Evolutionary conservation across 2,888 invertebrate species (phyloP).

Genomic region (Stenurella melanura): DNA sequence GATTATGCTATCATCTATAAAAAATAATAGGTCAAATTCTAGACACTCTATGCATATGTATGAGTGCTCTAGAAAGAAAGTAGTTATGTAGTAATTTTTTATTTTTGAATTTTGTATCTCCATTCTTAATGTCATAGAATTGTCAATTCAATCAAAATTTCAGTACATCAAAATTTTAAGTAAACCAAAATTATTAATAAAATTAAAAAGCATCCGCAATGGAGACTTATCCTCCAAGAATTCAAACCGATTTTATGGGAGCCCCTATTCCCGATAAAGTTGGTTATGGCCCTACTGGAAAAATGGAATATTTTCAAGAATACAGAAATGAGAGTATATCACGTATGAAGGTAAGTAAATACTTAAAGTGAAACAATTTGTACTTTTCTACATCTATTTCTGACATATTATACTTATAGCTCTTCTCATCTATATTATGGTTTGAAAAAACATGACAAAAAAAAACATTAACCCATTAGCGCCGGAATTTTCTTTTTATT

Average conservation of each 20-base stretch:
- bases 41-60: too few relatives aligned
- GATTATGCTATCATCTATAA: too few relatives aligned
- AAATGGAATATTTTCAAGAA: conserved; percentile 68
- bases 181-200: conserved; percentile 22
- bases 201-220: conserved; percentile 40
- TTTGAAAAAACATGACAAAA: too few relatives aligned
- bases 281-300: conserved; percentile 42
- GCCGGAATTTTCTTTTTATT: too few relatives aligned
- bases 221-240: conserved; percentile 2
- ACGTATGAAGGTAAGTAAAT: conserved; percentile 67
- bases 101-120: too few relatives aligned
- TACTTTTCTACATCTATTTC: conserved; percentile 11
- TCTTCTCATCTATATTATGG: too few relatives aligned
- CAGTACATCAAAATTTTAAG: conserved; percentile 31
- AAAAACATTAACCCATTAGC: too few relatives aligned
- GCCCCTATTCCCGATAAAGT: conserved; percentile 65
- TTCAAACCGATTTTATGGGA: conserved; percentile 67
- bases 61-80: too few relatives aligned
- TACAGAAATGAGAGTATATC: conserved; percentile 72
- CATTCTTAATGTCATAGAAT: neutral
- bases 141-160: conserved; percentile 15
- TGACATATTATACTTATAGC: too few relatives aligned
- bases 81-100: too few relatives aligned
- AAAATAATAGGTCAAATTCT: too few relatives aligned
- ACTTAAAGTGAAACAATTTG: neutral